These are phyloP conservation scores for Tetragonisca angustula DNA, from an alignment of 2,888 invertebrate genomes.

Conservation along the genomic window DNA sequence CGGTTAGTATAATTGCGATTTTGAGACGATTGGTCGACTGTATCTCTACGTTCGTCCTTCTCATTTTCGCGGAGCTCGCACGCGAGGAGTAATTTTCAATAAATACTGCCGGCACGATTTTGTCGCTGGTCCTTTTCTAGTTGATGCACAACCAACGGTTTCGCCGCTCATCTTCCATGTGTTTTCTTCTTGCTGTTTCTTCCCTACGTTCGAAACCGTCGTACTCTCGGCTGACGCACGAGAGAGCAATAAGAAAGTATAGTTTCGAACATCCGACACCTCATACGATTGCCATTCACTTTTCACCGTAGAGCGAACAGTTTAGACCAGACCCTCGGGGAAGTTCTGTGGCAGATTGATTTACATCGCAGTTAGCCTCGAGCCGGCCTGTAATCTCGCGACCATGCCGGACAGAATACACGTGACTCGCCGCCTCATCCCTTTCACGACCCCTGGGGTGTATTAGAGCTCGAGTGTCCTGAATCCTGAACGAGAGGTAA, in stretches of 20 bases:
- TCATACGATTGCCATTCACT: slow-evolving; percentile 47
- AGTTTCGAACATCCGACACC: slow-evolving; percentile 30
- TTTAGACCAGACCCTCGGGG: slow-evolving; percentile 55
- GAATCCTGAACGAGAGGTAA: slow-evolving; percentile 20
- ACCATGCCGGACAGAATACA: slow-evolving; percentile 73
- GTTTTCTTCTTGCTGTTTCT: background rate
- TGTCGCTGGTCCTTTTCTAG: slow-evolving; percentile 54
- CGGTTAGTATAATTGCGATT: slow-evolving; percentile 58
- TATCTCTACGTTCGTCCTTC: slow-evolving; percentile 8
- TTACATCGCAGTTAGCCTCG: slow-evolving; percentile 73
- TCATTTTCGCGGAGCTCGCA: slow-evolving; percentile 56
- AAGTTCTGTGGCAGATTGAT: slow-evolving; percentile 71
- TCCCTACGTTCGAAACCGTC: slow-evolving; percentile 9
- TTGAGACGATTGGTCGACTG: slow-evolving; percentile 29
- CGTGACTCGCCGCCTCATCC: slow-evolving; percentile 71
- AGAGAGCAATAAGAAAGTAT: slow-evolving; percentile 16
- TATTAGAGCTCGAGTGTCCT: slow-evolving; percentile 33
- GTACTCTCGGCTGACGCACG: slow-evolving; percentile 21
- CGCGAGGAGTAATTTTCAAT: slow-evolving; percentile 78
- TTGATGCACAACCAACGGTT: slow-evolving; percentile 41
- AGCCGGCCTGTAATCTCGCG: slow-evolving; percentile 77
- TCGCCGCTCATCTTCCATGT: slow-evolving; percentile 4
- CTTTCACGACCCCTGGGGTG: slow-evolving; percentile 59
- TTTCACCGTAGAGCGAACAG: slow-evolving; percentile 26
- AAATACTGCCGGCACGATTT: slow-evolving; percentile 65